These are phyloP conservation scores for Pluvianellus socialis DNA, from an alignment of 2,113 vertebrate genomes.

Conservation along the genomic window DNA sequence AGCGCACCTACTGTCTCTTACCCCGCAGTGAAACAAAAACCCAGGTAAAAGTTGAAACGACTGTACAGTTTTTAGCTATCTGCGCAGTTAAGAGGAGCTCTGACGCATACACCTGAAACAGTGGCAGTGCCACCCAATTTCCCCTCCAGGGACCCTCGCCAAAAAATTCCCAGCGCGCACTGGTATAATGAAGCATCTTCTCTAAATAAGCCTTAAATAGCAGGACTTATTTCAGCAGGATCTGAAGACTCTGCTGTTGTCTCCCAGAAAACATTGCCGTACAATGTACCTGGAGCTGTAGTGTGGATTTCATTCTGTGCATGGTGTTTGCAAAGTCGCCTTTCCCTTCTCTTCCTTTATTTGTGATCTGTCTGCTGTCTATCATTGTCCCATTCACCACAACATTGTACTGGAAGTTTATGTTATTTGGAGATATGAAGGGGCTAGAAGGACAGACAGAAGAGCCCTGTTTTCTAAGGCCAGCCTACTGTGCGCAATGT, in stretches of 20 bases:
- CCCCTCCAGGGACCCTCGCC: not conserved
- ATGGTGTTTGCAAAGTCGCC: not conserved
- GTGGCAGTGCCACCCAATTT: not conserved
- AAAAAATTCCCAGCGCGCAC: not conserved
- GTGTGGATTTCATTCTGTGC: not conserved
- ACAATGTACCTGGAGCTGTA: not conserved
- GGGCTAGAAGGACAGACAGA: not conserved
- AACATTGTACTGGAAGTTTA: not conserved
- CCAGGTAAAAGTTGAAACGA: not conserved
- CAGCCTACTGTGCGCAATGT: not conserved
- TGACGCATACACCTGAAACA: not conserved
- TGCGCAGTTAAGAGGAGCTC: not conserved
- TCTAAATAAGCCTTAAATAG: not conserved
- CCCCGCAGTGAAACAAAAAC: not conserved
- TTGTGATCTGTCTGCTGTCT: not conserved
- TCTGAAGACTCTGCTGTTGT: not conserved
- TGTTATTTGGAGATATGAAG: not conserved
- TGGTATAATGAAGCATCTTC: not conserved
- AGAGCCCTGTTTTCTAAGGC: not conserved
- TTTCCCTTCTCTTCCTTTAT: not conserved
- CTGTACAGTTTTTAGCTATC: not conserved
- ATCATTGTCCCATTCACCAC: not conserved
- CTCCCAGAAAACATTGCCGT: not conserved
- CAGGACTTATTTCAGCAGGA: not conserved
- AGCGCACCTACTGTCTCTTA: rapidly evolving